Evolutionary conservation across 2,113 vertebrate species (phyloP), one percentile per base, ranked within the genome.

Genomic region (Leptobrachium leishanense): DNA sequence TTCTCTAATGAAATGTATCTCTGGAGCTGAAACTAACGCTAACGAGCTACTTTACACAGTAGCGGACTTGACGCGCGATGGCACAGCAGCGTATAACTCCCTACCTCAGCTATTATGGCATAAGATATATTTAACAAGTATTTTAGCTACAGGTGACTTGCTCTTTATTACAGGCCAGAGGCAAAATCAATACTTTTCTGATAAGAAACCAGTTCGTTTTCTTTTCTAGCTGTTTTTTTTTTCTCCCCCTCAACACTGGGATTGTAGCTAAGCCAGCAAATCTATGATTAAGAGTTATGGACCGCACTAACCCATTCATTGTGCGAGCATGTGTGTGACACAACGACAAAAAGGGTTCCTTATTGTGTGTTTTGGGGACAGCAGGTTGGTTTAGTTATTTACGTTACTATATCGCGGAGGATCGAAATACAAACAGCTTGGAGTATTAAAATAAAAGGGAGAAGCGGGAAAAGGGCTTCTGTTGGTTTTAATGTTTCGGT

Each of bases 101-200:
- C 90, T 91, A 89, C 92, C 88, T 90, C 91, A 89, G 90, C 92
- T 93, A 93, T 90, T 92, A 92, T 90, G 91, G 91, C 90, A 92
- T 92, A 90, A 93, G 92, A 93, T 92, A 91, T 90, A 93, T 94
- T 93, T 92, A 92, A 92, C 90, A 94, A 92, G 90, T 92, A 90
- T 93, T 93, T 93, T 92, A 94, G 89, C 92, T 93, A 93, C 90
- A 93, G 92, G 92, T 94, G 90, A 93, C 92, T 93, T 92, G 91
- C 91, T 92, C 90, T 91, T 94, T 93, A 94, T 94, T 94, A 94
- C 91, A 90, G 90, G 89, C 91, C 88, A 87, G 91, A 88, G 90
- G 89, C 90, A 93, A 93, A 93, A 94, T 94, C 93, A 93, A 94
- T 94, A 92, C 87, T 91, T 91, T 84, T 87, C 90, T 87, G 91